phyloP scores from a whole-genome alignment of 2,113 vertebrate genomes.

The Pollachius pollachius region DNA sequence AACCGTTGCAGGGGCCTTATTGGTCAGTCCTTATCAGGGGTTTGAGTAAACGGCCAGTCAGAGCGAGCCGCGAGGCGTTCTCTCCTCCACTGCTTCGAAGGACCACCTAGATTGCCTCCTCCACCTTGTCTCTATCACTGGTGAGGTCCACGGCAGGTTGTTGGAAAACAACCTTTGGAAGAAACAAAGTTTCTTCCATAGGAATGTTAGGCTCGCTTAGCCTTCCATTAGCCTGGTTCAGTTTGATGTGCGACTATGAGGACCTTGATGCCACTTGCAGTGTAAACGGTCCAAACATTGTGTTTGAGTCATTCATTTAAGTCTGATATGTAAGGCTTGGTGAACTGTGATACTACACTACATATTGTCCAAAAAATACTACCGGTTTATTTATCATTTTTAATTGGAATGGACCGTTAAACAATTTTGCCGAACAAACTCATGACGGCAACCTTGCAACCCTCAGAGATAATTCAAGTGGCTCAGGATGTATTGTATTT shows the following conservation, averaged over 20 bases:
- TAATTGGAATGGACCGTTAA: no score
- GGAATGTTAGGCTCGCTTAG: neutral
- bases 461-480: no score
- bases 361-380: no score
- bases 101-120: conserved; percentile 49
- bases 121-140: conserved; percentile 5
- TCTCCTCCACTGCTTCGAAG: conserved; percentile 30
- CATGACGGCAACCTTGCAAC: no score
- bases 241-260: neutral
- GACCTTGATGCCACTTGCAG: neutral
- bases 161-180: conserved; percentile 20
- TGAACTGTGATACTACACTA: neutral
- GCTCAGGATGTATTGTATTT: neutral
- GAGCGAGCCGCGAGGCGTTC: conserved; percentile 26
- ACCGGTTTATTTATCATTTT: no score
- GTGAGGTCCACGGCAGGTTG: conserved; percentile 24
- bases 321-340: neutral
- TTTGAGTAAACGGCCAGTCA: conserved; percentile 35
- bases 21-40: conserved; percentile 49
- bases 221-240: neutral
- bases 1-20: conserved; percentile 16
- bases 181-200: neutral
- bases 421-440: no score
- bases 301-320: neutral
- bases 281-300: no score